Evolutionary conservation across 2,797 vertebrate species (phyloP).

Genomic region (Pristis pectinata): DNA sequence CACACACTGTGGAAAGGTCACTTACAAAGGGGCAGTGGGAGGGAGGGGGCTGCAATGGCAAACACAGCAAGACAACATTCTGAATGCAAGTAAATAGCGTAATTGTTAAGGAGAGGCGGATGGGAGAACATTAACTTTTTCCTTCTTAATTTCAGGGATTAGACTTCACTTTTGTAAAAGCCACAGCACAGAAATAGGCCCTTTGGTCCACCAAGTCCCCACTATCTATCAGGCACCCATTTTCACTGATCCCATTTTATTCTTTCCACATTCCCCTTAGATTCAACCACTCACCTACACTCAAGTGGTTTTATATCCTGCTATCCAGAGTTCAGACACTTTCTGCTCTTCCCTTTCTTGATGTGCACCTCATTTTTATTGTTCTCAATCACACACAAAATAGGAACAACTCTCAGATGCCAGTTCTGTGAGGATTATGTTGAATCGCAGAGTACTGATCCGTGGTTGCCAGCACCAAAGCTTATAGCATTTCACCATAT

Average conservation of each 20-base stretch:
- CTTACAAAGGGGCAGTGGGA: neutral
- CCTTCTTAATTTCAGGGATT: conserved; percentile 13
- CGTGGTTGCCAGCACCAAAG: neutral
- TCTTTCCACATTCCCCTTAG: too few species aligned
- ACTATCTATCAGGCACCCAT: too few species aligned
- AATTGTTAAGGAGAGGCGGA: neutral
- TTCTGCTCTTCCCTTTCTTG: neutral
- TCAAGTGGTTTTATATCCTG: neutral
- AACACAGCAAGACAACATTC: neutral
- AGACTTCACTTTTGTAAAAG: neutral
- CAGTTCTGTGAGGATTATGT: neutral
- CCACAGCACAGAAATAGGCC: too few species aligned
- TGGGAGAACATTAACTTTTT: neutral
- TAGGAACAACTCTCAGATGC: neutral
- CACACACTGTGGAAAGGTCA: neutral
- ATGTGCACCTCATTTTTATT: too few species aligned
- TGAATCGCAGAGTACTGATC: neutral
- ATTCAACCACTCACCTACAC: neutral
- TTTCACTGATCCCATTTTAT: too few species aligned
- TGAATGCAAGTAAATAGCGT: neutral
- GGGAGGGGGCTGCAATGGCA: neutral
- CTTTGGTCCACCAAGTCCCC: too few species aligned
- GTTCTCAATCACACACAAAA: too few species aligned
- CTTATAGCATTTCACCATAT: neutral
- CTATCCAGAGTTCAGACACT: neutral